phyloP scores from a whole-genome alignment of 2,113 vertebrate species.

The Eolophus roseicapilla region DNA sequence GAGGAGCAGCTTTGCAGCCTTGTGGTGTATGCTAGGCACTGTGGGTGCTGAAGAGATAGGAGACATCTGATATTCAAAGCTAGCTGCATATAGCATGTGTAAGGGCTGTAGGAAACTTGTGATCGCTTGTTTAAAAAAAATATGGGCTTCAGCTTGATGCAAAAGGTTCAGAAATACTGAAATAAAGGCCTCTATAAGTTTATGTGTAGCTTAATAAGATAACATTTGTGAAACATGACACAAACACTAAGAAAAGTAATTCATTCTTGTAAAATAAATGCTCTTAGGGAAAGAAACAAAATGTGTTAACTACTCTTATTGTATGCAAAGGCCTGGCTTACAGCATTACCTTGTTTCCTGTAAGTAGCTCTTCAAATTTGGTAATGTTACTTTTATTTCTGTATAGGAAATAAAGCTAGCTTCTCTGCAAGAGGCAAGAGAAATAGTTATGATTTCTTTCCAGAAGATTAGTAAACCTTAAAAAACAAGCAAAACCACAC shows the following conservation, averaged over 20 bases:
- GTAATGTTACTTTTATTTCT: not conserved
- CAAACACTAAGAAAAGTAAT: not conserved
- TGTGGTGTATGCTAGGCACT: not conserved
- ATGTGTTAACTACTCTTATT: not conserved
- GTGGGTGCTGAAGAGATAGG: not conserved
- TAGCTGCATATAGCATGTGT: rapidly evolving
- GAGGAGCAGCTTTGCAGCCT: not conserved
- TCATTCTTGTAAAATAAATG: not conserved
- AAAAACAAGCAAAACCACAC: not conserved
- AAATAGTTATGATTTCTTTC: not conserved
- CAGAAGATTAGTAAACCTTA: not conserved
- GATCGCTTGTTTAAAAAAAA: rapidly evolving
- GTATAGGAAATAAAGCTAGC: not conserved
- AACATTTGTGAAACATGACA: not conserved
- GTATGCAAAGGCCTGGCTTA: not conserved
- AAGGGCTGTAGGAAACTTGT: not conserved
- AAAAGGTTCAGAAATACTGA: not conserved
- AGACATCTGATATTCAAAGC: not conserved
- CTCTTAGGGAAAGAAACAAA: not conserved
- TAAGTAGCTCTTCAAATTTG: not conserved
- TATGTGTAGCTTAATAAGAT: not conserved
- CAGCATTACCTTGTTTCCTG: not conserved
- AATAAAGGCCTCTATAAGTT: not conserved
- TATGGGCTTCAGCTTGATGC: not conserved
- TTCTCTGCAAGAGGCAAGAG: not conserved